Evolutionary conservation across 2,797 vertebrate genomes (phyloP).

Genomic region (Acrossocheilus fasciatus): DNA sequence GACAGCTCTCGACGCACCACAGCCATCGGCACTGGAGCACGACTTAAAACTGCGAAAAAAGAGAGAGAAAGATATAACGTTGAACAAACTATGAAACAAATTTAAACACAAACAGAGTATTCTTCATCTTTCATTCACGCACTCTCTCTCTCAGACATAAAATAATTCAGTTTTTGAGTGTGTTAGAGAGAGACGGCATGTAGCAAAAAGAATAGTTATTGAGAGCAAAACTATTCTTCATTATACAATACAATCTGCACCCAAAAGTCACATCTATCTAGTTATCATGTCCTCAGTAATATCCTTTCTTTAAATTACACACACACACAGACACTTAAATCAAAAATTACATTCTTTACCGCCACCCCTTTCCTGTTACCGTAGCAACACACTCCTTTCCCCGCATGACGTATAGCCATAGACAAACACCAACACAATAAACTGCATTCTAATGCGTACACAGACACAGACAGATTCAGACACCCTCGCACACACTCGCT

Average conservation of each 20-base stretch:
- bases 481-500: neutral
- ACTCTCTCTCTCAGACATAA: conserved; percentile 8
- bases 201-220: neutral
- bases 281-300: conserved; percentile 18
- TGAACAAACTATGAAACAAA: conserved; percentile 12
- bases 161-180: conserved; percentile 3
- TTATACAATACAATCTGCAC: conserved; percentile 16
- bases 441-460: conserved; percentile 19
- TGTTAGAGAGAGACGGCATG: neutral
- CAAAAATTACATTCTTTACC: conserved; percentile 40
- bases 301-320: conserved; percentile 22
- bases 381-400: conserved; percentile 41
- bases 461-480: conserved; percentile 19
- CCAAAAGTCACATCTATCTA: conserved; percentile 40
- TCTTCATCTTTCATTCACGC: conserved; percentile 14
- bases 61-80: neutral
- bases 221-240: conserved; percentile 29
- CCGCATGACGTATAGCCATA: conserved; percentile 42
- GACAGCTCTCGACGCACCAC: conserved; percentile 98
- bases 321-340: conserved; percentile 50
- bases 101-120: neutral
- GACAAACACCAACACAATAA: conserved; percentile 42
- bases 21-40: conserved; percentile 96
- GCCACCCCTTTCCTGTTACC: conserved; percentile 45
- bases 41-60: conserved; percentile 84